These are phyloP conservation scores for Tinea trinotella DNA, from an alignment of 2,888 invertebrate genomes.

Conservation along the genomic window DNA sequence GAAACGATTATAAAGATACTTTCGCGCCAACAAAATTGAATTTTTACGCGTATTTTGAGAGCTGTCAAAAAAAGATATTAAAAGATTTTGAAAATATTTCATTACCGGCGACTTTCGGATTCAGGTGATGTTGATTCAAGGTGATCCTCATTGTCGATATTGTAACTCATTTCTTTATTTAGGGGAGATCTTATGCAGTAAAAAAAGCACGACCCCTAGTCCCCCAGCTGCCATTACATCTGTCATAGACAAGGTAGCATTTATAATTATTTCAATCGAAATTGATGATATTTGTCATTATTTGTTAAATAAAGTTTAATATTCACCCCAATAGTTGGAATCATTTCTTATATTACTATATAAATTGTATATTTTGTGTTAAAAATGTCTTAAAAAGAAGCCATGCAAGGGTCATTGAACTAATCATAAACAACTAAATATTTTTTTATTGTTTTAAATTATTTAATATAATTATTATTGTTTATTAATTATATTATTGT, in stretches of 20 bases:
- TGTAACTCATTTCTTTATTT: conserved; percentile 34
- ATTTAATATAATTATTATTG: too few species aligned
- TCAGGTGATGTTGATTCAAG: conserved; percentile 36
- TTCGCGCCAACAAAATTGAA: conserved; percentile 30
- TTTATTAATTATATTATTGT: neutral
- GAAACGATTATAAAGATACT: conserved; percentile 18
- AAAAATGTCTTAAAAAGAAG: too few species aligned
- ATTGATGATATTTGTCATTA: too few species aligned
- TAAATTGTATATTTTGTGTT: too few species aligned
- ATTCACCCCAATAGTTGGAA: too few species aligned
- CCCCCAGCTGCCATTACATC: neutral
- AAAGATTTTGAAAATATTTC: conserved; percentile 19
- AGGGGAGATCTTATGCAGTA: neutral
- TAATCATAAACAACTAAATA: too few species aligned
- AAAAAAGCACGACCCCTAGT: neutral
- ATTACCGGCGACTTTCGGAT: conserved; percentile 49
- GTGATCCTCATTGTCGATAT: conserved; percentile 38
- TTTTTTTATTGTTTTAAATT: too few species aligned
- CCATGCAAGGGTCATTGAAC: too few species aligned
- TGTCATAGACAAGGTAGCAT: neutral
- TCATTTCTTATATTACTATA: too few species aligned
- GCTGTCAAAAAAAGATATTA: conserved; percentile 42
- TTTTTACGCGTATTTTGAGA: conserved; percentile 49
- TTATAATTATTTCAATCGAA: too few species aligned
- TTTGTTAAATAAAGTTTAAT: too few species aligned